phyloP scores from a whole-genome alignment of 1,140 invertebrate genomes.

The Drosophila eugracilis region DNA sequence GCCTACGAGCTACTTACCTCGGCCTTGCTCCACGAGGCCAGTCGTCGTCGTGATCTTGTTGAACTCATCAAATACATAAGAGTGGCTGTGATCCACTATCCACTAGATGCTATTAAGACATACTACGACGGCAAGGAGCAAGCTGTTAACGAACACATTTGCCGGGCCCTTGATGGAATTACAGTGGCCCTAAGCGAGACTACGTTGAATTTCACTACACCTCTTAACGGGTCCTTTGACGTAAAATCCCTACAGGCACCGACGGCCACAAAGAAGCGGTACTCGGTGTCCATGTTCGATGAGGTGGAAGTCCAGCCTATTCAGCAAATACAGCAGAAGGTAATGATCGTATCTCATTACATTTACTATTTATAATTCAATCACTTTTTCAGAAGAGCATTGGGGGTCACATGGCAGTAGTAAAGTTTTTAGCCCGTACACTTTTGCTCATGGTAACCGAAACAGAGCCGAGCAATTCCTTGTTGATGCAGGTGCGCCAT shows the following conservation, averaged over 20 bases:
- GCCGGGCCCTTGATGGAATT: constrained; percentile 53
- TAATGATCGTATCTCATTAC: neutral
- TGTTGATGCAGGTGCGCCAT: constrained; percentile 54
- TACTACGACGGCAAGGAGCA: constrained; percentile 59
- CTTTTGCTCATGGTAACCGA: constrained; percentile 67
- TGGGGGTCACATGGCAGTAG: constrained; percentile 54
- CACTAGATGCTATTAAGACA: constrained; percentile 50
- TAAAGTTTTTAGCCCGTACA: constrained; percentile 71
- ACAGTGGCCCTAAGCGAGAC: constrained; percentile 54
- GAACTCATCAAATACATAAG: constrained; percentile 71
- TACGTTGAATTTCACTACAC: constrained; percentile 67
- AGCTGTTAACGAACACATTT: constrained; percentile 66
- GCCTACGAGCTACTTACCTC: constrained; percentile 68
- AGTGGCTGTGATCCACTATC: constrained; percentile 61
- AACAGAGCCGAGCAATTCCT: constrained; percentile 49
- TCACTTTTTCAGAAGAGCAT: constrained; percentile 38
- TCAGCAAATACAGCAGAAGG: constrained; percentile 54
- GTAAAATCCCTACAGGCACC: constrained; percentile 28
- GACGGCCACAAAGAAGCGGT: constrained; percentile 51
- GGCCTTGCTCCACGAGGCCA: constrained; percentile 44
- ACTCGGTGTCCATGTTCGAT: constrained; percentile 79
- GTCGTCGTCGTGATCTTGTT: constrained; percentile 47
- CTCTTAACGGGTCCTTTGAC: constrained; percentile 61
- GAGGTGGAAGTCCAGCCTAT: constrained; percentile 64
- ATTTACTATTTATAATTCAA: neutral